phyloP scores from a whole-genome alignment of 1,140 invertebrate genomes.

The Hycleus phaleratus region DNA sequence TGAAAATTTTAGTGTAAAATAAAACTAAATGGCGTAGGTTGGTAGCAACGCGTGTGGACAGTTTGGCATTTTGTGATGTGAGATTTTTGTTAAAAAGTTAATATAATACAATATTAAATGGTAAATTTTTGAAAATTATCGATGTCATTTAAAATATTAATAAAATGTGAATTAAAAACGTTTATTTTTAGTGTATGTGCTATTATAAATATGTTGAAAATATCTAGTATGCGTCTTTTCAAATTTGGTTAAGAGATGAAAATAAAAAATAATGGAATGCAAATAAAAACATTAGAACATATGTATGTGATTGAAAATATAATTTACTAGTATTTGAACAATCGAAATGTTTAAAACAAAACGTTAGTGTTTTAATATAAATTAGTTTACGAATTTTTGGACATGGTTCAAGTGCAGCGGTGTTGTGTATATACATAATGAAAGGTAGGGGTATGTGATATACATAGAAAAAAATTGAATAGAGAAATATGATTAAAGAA shows the following conservation, averaged over 20 bases:
- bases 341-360: slow-evolving; percentile 19
- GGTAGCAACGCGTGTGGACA: slow-evolving; percentile 41
- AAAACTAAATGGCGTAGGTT: slow-evolving; percentile 22
- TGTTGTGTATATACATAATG: slow-evolving; percentile 33
- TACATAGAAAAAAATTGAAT: background rate
- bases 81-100: slow-evolving; percentile 39
- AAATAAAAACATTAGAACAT: slow-evolving; percentile 43
- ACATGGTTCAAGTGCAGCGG: slow-evolving; percentile 31
- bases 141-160: slow-evolving; percentile 25
- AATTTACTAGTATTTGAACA: slow-evolving; percentile 28
- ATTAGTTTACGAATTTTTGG: slow-evolving; percentile 17
- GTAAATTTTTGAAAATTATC: slow-evolving; percentile 31
- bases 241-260: slow-evolving; percentile 41
- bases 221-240: slow-evolving; percentile 32
- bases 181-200: slow-evolving; percentile 21
- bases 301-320: slow-evolving; percentile 40
- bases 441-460: slow-evolving; percentile 34
- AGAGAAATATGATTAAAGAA: slow-evolving; percentile 40
- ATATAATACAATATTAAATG: slow-evolving; percentile 34
- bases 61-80: slow-evolving; percentile 44
- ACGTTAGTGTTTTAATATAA: slow-evolving; percentile 17
- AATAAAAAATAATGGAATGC: slow-evolving; percentile 42
- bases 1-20: slow-evolving; percentile 15
- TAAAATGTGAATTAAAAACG: slow-evolving; percentile 22
- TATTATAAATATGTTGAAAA: slow-evolving; percentile 25